Evolutionary conservation across 2,113 vertebrate species (phyloP), one percentile per base, ranked within the genome.

Genomic region (Planiliza haematocheilus): DNA sequence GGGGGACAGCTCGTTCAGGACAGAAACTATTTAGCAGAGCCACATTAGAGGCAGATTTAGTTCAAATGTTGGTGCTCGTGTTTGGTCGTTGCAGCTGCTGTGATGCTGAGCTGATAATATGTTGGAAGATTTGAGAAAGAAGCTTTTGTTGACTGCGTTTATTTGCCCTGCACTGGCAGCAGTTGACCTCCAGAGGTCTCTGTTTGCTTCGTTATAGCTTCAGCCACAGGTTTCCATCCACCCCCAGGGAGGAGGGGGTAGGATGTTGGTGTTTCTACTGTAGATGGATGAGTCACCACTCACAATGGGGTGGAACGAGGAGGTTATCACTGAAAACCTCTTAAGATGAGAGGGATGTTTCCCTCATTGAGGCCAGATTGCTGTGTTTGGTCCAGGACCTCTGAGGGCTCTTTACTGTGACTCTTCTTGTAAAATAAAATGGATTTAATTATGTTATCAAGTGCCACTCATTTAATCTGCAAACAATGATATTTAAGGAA

Each of bases 231-330:
- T 48, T 69, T 39, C 17, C 18, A 11, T 20, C 13, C 51, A 16
- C 21, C 18, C 37, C 20, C 49, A 30, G 21, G 20, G 59, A 16
- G 63, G 49, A 24, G 42, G 60, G 14, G 37, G 12, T 9, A 41
- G 21, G 16, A 37, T 11, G 52, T 43, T 43, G 53, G 20, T 30
- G 9, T 76, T 37, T 36, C 56, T 46, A 48, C 8, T 48, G 60
- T 55, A 48, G 74, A 74, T 66, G 77, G 67, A 89, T 91, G 90
- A 92, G 83, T 91, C 90, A 91, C 67, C 60, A 30, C 65, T 86
- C 45, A n/a, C n/a, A 70, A 66, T 60, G 76, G 45, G 57, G 4
- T 55, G 66, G 43, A 82, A 57, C 52, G 53, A 73, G 55, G 53
- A 83, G 74, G 37, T 72, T 70, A 62, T 82, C 70, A 45, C 56